Conservation (phyloP, 2,113 vertebrate genomes). For the Phainopepla nitens region DNA sequence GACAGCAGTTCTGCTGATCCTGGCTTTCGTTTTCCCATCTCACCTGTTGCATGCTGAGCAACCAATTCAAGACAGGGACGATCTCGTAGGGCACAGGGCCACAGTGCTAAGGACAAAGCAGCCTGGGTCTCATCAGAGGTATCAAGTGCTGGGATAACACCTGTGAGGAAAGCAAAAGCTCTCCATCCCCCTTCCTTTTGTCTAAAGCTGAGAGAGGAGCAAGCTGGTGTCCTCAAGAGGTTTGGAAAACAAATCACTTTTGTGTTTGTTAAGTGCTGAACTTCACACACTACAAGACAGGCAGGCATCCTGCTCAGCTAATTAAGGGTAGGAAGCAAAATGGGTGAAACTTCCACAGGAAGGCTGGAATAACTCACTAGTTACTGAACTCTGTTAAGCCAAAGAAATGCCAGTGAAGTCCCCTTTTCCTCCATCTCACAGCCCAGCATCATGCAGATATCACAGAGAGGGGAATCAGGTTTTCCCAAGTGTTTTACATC, state of each 20-base stretch:
- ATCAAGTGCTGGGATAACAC: not conserved
- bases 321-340: constrained; percentile 9
- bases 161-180: not conserved
- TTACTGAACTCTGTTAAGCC: constrained; percentile 8
- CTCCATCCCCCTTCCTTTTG: not conserved
- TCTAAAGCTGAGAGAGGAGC: not conserved
- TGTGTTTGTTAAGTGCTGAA: not conserved
- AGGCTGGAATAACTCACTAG: not conserved
- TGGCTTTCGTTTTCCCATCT: not conserved
- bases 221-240: not conserved
- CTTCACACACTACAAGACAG: not conserved
- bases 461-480: not conserved
- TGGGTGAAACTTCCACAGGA: not conserved
- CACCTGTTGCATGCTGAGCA: not conserved
- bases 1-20: not conserved
- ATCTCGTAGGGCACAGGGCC: not conserved
- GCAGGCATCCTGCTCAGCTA: not conserved
- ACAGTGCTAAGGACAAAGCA: not conserved
- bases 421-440: not conserved
- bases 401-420: not conserved
- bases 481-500: constrained; percentile 9
- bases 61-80: fast-evolving
- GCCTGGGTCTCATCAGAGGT: not conserved
- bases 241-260: not conserved
- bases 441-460: not conserved